These are phyloP conservation scores for Archocentrus centrarchus DNA, from an alignment of 2,113 vertebrate species.

Conservation along the genomic window DNA sequence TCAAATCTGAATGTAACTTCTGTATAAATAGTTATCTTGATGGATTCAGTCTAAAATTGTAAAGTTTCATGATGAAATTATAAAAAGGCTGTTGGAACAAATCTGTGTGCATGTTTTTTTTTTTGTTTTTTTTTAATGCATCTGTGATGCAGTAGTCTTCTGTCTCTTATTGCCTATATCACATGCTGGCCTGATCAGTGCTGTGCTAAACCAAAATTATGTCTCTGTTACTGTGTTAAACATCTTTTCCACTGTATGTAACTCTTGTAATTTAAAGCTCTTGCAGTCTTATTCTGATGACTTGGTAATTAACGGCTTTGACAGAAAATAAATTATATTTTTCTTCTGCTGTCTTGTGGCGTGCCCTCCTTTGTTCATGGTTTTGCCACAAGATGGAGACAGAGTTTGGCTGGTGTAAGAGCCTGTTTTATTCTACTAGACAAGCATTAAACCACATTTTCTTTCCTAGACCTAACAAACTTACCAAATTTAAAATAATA, in stretches of 20 bases:
- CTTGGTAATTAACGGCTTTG: slow-evolving; percentile 40
- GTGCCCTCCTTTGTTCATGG: background rate
- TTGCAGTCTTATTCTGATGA: slow-evolving; percentile 15
- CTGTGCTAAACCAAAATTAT: background rate
- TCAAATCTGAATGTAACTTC: slow-evolving; percentile 6
- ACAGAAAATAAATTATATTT: slow-evolving; percentile 64
- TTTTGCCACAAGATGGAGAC: slow-evolving; percentile 41
- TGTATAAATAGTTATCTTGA: background rate
- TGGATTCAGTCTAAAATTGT: background rate
- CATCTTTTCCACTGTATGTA: background rate
- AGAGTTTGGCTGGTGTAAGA: background rate
- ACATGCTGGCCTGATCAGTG: background rate
- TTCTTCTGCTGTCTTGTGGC: background rate
- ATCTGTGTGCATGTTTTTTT: background rate
- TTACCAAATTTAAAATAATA: too few relatives aligned
- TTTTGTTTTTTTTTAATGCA: background rate
- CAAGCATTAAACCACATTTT: too few relatives aligned
- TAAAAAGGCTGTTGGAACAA: background rate
- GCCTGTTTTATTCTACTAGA: background rate
- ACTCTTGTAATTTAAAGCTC: background rate
- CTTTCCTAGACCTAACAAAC: too few relatives aligned
- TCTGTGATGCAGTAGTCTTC: background rate
- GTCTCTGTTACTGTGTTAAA: background rate
- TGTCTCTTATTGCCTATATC: background rate
- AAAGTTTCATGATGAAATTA: background rate